Base-by-base conservation (phyloP, 2,888 invertebrate species). In the Julus scandinavius region DNA sequence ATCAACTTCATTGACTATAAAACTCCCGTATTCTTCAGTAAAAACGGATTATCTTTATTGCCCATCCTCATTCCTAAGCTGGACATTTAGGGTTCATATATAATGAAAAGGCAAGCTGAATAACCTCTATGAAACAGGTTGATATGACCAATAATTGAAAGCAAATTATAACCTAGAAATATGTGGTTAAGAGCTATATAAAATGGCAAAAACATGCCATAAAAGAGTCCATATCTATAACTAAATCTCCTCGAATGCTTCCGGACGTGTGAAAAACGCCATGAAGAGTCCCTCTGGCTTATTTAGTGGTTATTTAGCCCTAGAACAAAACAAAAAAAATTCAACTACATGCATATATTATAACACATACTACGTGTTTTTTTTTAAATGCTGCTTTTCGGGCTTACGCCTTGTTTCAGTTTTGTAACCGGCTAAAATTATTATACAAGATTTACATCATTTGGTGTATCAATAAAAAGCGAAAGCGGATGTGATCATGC, bases 121-220 rank as follows among this genome's bases (percentile, higher is more conserved):
- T 80, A 80, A 80, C 80, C 80, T 13, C 80, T 38, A 80, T 80
- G 9, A 40, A 80, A 80, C 80, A 80, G 29, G 80, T 80, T 29
- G 38, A 80, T 29, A 29, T 38, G 80, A 38, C 80, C 40, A 80
- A 80, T 80, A 80, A 80, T 80, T 80, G 38, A 80, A 80, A 80
- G 80, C 80, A 80, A 80, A 80, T 80, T 40, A 80, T 80, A 80
- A 38, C 80, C 80, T 80, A 80, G 80, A 80, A 80, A 80, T 80
- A 80, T 80, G 80, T 40, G 80, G 80, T 80, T 80, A 40, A 80
- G 80, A 80, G 80, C 80, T 38, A 38, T 40, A 80, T 80, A 80
- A 80, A 40, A 80, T 38, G 38, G 80, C 80, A 80, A 80, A 80
- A 80, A 80, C 38, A 38, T 4, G 80, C 38, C 80, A 80, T 80